A percentile compares a stretch with the other conserved stretches of the same genome.
Evolutionary conservation across 2,113 vertebrate species (phyloP).

Genomic region (Nerophis ophidion): DNA sequence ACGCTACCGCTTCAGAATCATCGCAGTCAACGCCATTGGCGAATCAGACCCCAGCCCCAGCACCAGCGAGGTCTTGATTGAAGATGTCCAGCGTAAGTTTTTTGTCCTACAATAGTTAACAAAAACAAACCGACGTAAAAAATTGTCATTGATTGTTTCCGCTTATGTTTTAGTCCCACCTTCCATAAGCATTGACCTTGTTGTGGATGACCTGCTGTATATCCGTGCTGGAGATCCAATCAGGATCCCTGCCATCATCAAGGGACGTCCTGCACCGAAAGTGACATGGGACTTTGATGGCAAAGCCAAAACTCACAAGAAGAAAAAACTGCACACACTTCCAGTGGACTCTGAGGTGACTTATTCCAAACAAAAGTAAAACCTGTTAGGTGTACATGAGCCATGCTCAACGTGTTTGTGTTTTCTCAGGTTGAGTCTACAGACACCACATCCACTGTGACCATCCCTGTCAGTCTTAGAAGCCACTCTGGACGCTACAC

Average conservation of each 20-base stretch:
- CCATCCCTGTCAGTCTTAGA: constrained; percentile 81
- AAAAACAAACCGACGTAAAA: background rate
- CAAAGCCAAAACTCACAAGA: constrained; percentile 84
- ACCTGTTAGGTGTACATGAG: background rate
- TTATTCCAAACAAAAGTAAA: background rate
- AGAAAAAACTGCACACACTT: constrained; percentile 86
- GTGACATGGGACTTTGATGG: constrained; percentile 93
- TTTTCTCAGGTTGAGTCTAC: constrained; percentile 80
- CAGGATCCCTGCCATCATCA: constrained; percentile 86
- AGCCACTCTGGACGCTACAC: constrained; percentile 90
- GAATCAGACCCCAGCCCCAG: constrained; percentile 92
- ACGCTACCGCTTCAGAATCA: constrained; percentile 90
- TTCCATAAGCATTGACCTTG: constrained; percentile 81
- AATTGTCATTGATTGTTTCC: background rate
- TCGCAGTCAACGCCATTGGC: constrained; percentile 93
- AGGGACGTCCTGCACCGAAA: constrained; percentile 88
- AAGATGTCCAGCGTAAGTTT: constrained; percentile 84
- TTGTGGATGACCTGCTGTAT: constrained; percentile 80
- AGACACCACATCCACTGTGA: constrained; percentile 80
- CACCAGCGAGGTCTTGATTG: constrained; percentile 83
- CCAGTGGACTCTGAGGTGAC: constrained; percentile 80
- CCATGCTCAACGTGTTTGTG: background rate
- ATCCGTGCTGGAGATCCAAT: constrained; percentile 84
- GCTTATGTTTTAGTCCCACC: constrained; percentile 76
- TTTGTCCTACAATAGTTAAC: background rate